Conservation (phyloP, 2,113 vertebrate species). For the Lepus americanus region DNA sequence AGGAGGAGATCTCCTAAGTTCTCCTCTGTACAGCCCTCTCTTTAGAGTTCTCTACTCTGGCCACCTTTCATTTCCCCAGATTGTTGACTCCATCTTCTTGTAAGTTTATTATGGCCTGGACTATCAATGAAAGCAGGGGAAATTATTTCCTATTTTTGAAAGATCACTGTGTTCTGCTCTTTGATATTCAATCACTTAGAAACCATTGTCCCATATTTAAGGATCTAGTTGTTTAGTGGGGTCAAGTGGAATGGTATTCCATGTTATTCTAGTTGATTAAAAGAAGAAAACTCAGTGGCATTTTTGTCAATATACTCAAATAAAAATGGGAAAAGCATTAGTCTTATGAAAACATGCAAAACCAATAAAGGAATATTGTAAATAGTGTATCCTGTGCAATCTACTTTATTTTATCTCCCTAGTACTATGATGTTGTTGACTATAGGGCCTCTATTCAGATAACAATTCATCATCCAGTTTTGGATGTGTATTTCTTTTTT, state of each 20-base stretch:
- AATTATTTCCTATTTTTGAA: not conserved
- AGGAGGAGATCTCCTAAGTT: not conserved
- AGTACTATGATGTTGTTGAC: not conserved
- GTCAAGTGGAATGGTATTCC: not conserved
- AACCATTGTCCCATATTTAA: not conserved
- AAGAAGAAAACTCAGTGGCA: not conserved
- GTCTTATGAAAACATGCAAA: not conserved
- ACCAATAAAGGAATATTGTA: not conserved
- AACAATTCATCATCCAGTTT: not conserved
- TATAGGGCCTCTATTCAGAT: not conserved
- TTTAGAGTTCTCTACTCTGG: not conserved
- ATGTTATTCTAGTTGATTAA: not conserved
- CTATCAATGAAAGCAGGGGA: not conserved
- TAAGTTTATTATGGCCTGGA: not conserved
- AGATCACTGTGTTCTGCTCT: not conserved
- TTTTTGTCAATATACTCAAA: not conserved
- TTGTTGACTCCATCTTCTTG: not conserved
- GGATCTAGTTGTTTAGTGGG: not conserved
- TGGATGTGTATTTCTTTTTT: too few species aligned
- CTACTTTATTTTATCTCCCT: not conserved
- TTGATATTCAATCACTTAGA: not conserved
- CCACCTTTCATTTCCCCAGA: not conserved
- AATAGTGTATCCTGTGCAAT: not conserved
- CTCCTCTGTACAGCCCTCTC: not conserved
- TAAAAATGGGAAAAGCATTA: not conserved